Base-by-base conservation (phyloP, 2,888 invertebrate genomes). In the Callinectes sapidus region DNA sequence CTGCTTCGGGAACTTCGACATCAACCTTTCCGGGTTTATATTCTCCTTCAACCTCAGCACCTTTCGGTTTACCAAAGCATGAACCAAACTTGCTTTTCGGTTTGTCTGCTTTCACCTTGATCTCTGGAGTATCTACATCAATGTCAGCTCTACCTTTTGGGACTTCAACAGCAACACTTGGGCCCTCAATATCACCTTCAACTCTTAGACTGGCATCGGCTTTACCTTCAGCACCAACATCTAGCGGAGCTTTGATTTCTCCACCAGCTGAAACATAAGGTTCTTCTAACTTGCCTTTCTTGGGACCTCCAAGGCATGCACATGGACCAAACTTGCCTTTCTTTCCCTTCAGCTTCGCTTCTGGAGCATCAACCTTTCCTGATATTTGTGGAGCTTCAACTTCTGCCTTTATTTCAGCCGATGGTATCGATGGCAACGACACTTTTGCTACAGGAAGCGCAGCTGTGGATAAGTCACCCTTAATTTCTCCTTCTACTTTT, bases 251-350 rank as follows among this genome's bases (percentile, higher is more conserved):
- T 23, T 89, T 85, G 13, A 77, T 61, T 81, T 54, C 88, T 23
- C 48, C 77, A 28, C 48, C 66, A 13, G 87, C 91, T 85, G 92
- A 48, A n/a, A 92, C 81, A 32, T 92, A 92, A n/a, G 92, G 92
- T 28, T 92, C 92, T 32, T 92, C 92, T 23, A 61, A 32, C 55
- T 89, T 89, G 3, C 42, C 35, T 89, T 92, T 92, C 55, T 81
- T 89, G 77, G 81, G 81, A 35, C 89, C 89, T 54, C 92, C 92
- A 5, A 92, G 35, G 77, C 92, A 92, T 35, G 90, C 87, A 87
- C 92, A 92, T 87, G 92, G 92, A 90, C 90, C 92, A 5, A 92
- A 39, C 71, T 92, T 92, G n/a, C 87, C 77, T 23, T 90, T 92
- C 77, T 90, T 92, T 23, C 48, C 28, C 28, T 90, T 92, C 8